phyloP scores from a whole-genome alignment of 1,140 invertebrate genomes.

The Cydia splendana region DNA sequence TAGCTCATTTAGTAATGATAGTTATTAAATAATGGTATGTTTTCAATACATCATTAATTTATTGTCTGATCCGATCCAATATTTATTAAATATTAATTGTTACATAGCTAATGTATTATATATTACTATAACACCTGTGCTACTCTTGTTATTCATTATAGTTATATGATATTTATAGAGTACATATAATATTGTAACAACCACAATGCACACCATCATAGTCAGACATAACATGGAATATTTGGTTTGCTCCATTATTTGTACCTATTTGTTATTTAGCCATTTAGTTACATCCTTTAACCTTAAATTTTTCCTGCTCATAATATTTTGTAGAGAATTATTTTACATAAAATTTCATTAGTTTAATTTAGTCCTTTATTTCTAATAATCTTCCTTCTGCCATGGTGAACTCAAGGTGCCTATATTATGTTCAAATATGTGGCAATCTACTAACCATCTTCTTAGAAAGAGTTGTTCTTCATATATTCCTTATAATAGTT shows the following conservation, averaged over 20 bases:
- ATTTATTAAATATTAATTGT: not conserved
- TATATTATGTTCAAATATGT: not conserved
- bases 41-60: not conserved
- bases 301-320: not conserved
- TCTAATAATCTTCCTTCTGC: constrained; percentile 17
- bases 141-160: constrained; percentile 20
- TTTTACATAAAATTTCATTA: constrained; percentile 13
- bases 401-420: constrained; percentile 22
- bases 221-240: constrained; percentile 26
- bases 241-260: constrained; percentile 28
- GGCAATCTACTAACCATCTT: constrained; percentile 14
- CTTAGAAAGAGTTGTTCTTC: not conserved
- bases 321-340: constrained; percentile 16
- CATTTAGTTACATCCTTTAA: not conserved
- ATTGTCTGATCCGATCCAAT: not conserved
- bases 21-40: too few relatives aligned
- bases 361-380: constrained; percentile 22
- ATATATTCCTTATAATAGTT: not conserved
- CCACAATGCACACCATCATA: constrained; percentile 33
- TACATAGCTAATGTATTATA: not conserved
- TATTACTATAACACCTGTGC: not conserved
- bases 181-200: constrained; percentile 30
- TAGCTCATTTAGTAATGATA: too few relatives aligned
- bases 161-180: constrained; percentile 30
- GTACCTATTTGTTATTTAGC: constrained; percentile 29